Evolutionary conservation across 2,113 vertebrate species (phyloP).

Genomic region (Oreocharis arfaki): DNA sequence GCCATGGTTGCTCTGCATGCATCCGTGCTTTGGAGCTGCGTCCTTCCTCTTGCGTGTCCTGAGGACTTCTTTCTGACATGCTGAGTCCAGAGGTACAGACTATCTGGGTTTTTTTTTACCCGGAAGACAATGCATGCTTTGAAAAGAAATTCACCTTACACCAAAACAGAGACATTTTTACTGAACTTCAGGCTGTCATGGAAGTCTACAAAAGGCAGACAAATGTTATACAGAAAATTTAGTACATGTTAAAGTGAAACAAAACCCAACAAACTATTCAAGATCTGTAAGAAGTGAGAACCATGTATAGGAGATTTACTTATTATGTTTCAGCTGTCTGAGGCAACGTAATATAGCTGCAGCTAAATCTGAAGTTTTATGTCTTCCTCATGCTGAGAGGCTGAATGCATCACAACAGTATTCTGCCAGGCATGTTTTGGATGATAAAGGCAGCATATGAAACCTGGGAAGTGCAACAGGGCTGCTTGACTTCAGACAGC

Average conservation of each 20-base stretch:
- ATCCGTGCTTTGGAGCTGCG: rapidly evolving
- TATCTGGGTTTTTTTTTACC: not conserved
- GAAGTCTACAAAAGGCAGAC: not conserved
- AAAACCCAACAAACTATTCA: not conserved
- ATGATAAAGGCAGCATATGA: not conserved
- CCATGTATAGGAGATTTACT: not conserved
- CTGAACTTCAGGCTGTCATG: not conserved
- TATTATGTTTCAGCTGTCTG: not conserved
- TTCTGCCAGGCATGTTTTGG: not conserved
- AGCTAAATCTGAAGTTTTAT: not conserved
- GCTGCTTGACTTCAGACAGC: not conserved
- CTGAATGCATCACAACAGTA: not conserved
- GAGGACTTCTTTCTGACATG: not conserved
- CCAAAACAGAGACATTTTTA: not conserved
- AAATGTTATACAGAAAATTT: not conserved
- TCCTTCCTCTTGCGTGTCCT: not conserved
- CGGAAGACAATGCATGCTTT: not conserved
- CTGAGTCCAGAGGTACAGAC: not conserved
- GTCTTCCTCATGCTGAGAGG: not conserved
- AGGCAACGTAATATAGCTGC: not conserved
- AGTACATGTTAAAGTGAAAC: not conserved
- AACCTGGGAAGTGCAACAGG: not conserved
- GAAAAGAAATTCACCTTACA: not conserved
- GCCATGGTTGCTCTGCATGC: not conserved
- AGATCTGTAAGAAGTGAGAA: not conserved